These are phyloP conservation scores for Gordius sp. DNA, from an alignment of 2,888 invertebrate species.

Conservation along the genomic window DNA sequence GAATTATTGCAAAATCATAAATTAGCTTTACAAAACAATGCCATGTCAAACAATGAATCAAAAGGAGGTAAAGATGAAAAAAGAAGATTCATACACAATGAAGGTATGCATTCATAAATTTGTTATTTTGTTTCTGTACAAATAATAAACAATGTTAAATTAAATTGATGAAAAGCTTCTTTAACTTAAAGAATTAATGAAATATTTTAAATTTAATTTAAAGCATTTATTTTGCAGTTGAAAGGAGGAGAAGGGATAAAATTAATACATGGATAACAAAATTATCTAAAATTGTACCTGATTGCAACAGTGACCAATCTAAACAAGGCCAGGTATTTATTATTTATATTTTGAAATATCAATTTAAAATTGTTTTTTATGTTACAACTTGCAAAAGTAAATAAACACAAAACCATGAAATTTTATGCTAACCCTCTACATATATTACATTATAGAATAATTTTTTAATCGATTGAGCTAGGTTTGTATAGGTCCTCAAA, in stretches of 20 bases:
- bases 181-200: no score
- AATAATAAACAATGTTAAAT: neutral
- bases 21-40: slow-evolving; percentile 23
- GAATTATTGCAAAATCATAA: slow-evolving; percentile 45
- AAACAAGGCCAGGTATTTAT: slow-evolving; percentile 36
- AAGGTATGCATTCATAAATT: slow-evolving; percentile 30
- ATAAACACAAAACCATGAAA: neutral
- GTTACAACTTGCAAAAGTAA: neutral
- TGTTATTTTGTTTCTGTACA: neutral
- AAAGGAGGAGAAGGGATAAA: slow-evolving; percentile 66
- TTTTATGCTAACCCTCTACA: no score
- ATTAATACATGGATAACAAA: slow-evolving; percentile 88
- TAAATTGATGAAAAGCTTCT: no score
- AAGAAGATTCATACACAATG: slow-evolving; percentile 68
- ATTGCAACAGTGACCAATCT: slow-evolving; percentile 35
- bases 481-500: neutral
- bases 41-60: slow-evolving; percentile 20
- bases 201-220: neutral
- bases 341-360: slow-evolving; percentile 11
- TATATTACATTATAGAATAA: neutral
- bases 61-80: slow-evolving; percentile 44
- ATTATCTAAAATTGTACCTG: slow-evolving; percentile 62
- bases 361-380: neutral
- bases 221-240: slow-evolving; percentile 35
- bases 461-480: neutral